Evolutionary conservation across 1,140 invertebrate genomes (phyloP).

Genomic region (Neodiprion pinetum): DNA sequence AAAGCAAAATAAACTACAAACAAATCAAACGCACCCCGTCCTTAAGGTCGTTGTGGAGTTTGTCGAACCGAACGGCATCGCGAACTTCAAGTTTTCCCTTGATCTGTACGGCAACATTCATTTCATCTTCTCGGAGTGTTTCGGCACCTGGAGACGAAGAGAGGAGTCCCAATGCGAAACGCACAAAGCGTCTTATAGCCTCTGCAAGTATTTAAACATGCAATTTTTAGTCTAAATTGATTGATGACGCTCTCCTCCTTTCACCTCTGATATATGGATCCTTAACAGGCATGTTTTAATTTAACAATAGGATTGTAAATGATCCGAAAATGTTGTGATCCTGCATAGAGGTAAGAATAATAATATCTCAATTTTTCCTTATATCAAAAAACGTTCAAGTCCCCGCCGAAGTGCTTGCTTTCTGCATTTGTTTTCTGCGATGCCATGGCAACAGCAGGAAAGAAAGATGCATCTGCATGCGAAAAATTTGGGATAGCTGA

Average conservation of each 20-base stretch:
- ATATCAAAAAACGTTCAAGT: no score
- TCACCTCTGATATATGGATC: neutral
- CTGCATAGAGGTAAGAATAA: no score
- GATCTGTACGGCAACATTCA: constrained; percentile 47
- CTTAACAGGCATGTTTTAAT: neutral
- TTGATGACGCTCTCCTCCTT: neutral
- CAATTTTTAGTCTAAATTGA: neutral
- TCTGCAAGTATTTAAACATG: constrained; percentile 34
- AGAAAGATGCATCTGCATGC: no score
- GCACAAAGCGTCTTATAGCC: constrained; percentile 45
- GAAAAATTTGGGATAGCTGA: no score
- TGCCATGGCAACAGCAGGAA: no score
- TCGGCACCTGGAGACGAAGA: constrained; percentile 52
- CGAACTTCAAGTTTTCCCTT: constrained; percentile 44
- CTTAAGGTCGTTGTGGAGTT: constrained; percentile 55
- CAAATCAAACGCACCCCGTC: constrained; percentile 45
- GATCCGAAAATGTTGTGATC: no score
- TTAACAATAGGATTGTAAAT: neutral
- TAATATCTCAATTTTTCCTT: no score
- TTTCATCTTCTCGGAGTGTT: constrained; percentile 53
- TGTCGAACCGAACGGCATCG: constrained; percentile 52
- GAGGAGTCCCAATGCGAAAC: constrained; percentile 51
- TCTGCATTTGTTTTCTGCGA: no score
- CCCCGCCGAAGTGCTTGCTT: no score
- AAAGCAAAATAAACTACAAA: neutral